These are phyloP conservation scores for Falco columbarius DNA, from an alignment of 2,797 vertebrate species.

Conservation along the genomic window DNA sequence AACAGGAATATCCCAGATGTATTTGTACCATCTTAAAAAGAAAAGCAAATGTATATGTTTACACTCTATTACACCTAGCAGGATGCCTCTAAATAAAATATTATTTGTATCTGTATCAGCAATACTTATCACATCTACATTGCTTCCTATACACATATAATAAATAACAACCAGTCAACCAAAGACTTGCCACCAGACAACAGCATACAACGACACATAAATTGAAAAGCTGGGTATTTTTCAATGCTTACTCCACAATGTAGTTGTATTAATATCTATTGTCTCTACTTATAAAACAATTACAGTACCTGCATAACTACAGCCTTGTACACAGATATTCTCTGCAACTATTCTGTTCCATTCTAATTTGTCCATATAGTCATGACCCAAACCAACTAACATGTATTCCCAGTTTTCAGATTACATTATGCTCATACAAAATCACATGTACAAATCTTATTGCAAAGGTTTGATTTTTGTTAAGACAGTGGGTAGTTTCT, in stretches of 20 bases:
- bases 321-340: neutral
- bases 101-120: neutral
- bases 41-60: neutral
- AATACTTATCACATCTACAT: neutral
- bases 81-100: neutral
- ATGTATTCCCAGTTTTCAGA: neutral
- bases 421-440: neutral
- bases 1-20: neutral
- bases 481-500: neutral
- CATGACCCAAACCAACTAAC: neutral
- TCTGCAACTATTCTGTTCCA: neutral
- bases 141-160: neutral
- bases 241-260: fast-evolving
- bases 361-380: neutral
- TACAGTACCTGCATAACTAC: neutral
- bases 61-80: neutral
- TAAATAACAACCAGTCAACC: neutral
- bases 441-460: neutral
- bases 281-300: neutral
- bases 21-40: neutral
- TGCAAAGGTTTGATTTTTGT: neutral
- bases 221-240: neutral
- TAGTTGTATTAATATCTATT: neutral
- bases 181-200: neutral
- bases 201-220: neutral